These are phyloP conservation scores for Zosterops borbonicus DNA, from an alignment of 2,113 vertebrate species.

Conservation along the genomic window DNA sequence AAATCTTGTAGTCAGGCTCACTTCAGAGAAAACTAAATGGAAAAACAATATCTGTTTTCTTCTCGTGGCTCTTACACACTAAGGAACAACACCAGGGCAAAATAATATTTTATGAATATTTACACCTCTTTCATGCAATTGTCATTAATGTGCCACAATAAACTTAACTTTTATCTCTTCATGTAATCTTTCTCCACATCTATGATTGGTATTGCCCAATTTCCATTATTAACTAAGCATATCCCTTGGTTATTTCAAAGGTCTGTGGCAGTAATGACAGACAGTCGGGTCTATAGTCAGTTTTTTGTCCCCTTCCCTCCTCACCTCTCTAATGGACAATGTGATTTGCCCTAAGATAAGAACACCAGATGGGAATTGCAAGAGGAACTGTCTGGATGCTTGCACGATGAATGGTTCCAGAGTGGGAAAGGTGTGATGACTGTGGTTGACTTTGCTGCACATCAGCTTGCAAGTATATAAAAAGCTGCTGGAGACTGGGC, in stretches of 20 bases:
- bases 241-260: not conserved
- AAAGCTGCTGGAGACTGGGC: not conserved
- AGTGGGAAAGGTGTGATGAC: not conserved
- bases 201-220: not conserved
- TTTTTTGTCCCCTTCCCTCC: not conserved
- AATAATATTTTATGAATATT: not conserved
- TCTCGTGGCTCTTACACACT: not conserved
- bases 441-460: not conserved
- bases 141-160: not conserved
- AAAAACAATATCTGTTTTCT: not conserved
- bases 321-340: accelerated
- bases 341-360: not conserved
- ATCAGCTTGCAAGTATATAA: not conserved
- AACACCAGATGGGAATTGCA: not conserved
- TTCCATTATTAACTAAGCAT: not conserved
- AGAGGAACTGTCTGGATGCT: not conserved
- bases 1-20: not conserved
- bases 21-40: not conserved
- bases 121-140: not conserved
- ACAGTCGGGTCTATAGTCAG: accelerated
- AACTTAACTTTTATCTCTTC: not conserved
- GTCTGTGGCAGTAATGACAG: not conserved
- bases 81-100: not conserved
- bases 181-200: not conserved
- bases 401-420: not conserved